Percentiles rank a stretch among this genome's conserved stretches.
Conservation (phyloP, 53 echinoderm and acorn worm genomes). For the Pentamera pediparva region DNA sequence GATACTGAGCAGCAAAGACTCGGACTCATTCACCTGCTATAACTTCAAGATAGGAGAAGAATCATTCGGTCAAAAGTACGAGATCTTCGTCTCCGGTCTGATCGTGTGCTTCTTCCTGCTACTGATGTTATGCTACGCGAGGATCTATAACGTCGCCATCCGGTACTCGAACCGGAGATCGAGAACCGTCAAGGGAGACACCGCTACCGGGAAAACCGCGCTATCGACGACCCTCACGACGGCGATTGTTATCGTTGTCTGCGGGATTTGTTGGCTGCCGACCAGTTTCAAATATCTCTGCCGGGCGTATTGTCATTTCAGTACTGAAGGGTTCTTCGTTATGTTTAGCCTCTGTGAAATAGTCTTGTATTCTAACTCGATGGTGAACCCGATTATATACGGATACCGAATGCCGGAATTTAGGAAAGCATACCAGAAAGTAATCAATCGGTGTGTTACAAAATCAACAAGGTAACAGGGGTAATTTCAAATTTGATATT, state of each 20-base stretch:
- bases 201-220: background rate
- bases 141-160: conserved; percentile 39
- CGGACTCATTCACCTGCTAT: background rate
- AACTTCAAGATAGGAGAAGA: background rate
- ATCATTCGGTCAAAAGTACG: background rate
- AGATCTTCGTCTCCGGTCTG: conserved; percentile 26
- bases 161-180: conserved; percentile 5
- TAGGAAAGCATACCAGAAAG: background rate
- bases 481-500: too few species aligned
- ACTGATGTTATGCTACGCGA: conserved; percentile 32
- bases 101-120: conserved; percentile 47
- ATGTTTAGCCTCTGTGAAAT: conserved; percentile 42
- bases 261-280: conserved; percentile 53
- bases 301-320: conserved; percentile 1
- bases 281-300: conserved; percentile 47
- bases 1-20: background rate
- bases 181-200: too few species aligned
- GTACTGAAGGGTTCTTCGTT: conserved; percentile 14
- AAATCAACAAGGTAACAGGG: background rate
- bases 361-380: conserved; percentile 43
- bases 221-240: conserved; percentile 55
- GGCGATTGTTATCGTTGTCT: conserved; percentile 47
- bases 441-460: background rate
- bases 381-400: conserved; percentile 53
- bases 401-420: conserved; percentile 29